A percentile compares a stretch with the other conserved stretches of the same genome.
phyloP scores from a whole-genome alignment of 2,888 invertebrate species.

The Emmelina monodactyla region DNA sequence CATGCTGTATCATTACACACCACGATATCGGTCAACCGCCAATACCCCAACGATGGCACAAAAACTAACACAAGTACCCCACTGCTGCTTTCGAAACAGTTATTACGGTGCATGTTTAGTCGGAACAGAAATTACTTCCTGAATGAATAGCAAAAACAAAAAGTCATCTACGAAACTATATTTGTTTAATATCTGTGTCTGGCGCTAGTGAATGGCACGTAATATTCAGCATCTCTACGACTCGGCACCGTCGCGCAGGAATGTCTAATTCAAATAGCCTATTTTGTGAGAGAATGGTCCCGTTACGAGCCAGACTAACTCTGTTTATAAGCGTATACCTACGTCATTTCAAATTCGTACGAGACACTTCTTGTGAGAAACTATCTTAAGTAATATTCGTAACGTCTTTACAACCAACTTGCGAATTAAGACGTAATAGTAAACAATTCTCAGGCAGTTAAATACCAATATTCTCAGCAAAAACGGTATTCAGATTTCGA shows the following conservation, averaged over 20 bases:
- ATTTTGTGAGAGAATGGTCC: constrained; percentile 23
- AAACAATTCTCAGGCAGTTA: no score
- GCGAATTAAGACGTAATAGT: no score
- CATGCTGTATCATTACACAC: neutral
- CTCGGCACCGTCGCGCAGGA: constrained; percentile 20
- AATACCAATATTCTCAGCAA: no score
- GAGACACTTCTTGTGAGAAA: no score
- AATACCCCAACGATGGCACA: neutral
- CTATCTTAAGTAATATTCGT: no score
- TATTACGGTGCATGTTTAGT: constrained; percentile 1
- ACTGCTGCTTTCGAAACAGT: neutral
- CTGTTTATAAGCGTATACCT: no score
- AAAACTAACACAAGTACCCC: neutral
- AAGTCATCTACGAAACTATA: no score
- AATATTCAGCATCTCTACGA: constrained; percentile 24
- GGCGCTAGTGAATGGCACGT: constrained; percentile 15
- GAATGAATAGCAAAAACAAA: neutral
- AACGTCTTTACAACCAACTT: no score
- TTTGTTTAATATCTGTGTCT: no score
- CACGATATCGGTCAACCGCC: neutral
- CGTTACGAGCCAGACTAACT: constrained; percentile 28
- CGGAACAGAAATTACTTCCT: constrained; percentile 1
- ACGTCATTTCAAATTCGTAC: no score
- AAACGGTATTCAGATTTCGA: no score
- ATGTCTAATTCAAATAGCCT: constrained; percentile 36